Percentiles rank a stretch among this genome's conserved stretches.
phyloP scores from a whole-genome alignment of 2,888 invertebrate genomes.

The Serrognathus titanus region DNA sequence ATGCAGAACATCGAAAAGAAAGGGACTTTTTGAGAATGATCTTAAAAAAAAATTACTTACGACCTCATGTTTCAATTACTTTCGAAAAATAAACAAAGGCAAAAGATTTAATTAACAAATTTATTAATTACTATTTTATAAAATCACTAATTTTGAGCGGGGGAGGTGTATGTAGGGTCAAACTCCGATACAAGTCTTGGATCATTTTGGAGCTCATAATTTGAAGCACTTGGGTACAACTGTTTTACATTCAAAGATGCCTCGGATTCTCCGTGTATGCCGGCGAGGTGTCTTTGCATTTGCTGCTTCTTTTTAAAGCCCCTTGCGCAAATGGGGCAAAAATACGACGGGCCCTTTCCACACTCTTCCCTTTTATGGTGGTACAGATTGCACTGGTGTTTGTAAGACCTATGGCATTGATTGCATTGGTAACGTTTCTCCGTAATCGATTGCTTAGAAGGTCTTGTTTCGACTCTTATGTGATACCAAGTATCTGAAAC shows the following conservation, averaged over 20 bases:
- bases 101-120: too few species aligned
- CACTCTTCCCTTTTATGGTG: constrained; percentile 53
- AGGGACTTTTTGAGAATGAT: neutral
- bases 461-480: too few species aligned
- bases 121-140: too few species aligned
- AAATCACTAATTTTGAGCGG: too few species aligned
- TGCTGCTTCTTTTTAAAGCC: constrained; percentile 41
- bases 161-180: too few species aligned
- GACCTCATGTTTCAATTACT: too few species aligned
- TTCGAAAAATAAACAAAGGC: too few species aligned
- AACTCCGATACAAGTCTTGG: too few species aligned
- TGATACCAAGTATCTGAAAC: too few species aligned
- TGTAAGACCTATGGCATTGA: constrained; percentile 32
- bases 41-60: too few species aligned
- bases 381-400: constrained; percentile 47
- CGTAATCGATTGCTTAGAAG: neutral
- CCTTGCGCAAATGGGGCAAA: constrained; percentile 47
- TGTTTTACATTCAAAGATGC: neutral
- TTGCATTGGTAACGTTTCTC: constrained; percentile 22
- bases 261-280: constrained; percentile 9
- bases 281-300: constrained; percentile 36
- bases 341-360: constrained; percentile 51
- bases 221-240: too few species aligned
- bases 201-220: too few species aligned
- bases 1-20: neutral